Evolutionary conservation across 2,888 invertebrate species (phyloP).

Genomic region (Parelbella ahira): DNA sequence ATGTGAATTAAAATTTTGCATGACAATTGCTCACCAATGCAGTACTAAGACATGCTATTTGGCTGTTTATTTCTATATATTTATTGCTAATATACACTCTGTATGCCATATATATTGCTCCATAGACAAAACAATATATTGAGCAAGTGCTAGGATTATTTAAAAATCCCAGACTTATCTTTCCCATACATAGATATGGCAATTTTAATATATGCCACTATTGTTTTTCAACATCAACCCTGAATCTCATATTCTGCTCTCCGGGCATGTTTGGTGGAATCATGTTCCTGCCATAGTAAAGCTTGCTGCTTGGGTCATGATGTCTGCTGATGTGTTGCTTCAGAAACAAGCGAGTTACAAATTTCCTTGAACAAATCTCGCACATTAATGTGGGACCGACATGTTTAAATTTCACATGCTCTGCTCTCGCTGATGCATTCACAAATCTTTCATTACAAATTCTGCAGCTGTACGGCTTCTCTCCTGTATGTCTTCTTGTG

Average conservation of each 20-base stretch:
- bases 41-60: no score
- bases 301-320: slow-evolving; percentile 59
- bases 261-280: slow-evolving; percentile 52
- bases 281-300: slow-evolving; percentile 50
- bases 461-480: slow-evolving; percentile 64
- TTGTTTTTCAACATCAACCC: slow-evolving; percentile 9
- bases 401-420: slow-evolving; percentile 68
- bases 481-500: slow-evolving; percentile 66
- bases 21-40: no score
- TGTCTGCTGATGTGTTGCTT: slow-evolving; percentile 61
- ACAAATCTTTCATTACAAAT: slow-evolving; percentile 63
- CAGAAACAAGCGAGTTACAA: slow-evolving; percentile 63
- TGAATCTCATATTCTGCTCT: slow-evolving; percentile 48
- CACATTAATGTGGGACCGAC: slow-evolving; percentile 61
- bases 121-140: no score
- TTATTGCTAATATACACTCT: no score
- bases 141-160: no score
- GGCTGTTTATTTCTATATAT: no score
- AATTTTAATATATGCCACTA: no score
- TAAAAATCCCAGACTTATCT: no score
- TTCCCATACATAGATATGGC: no score
- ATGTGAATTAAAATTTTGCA: no score
- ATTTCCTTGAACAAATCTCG: slow-evolving; percentile 61
- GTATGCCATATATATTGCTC: no score
- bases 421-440: slow-evolving; percentile 66